Evolutionary conservation across 2,888 invertebrate species (phyloP).

Genomic region (Cataglyphis altisquamis): DNA sequence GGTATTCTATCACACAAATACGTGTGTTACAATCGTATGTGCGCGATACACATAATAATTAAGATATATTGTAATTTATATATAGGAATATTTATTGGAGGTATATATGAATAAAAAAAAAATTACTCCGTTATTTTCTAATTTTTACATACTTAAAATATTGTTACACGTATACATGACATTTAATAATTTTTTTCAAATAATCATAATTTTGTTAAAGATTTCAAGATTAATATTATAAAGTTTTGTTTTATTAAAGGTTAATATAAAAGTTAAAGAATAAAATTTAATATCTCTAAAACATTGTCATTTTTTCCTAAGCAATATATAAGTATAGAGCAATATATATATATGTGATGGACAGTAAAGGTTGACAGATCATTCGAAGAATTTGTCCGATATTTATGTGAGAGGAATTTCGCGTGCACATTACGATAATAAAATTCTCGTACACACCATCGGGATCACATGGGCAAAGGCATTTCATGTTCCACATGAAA

Average conservation of each 20-base stretch:
- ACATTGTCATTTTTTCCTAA: neutral
- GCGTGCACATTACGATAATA: constrained; percentile 56
- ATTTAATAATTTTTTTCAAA: neutral
- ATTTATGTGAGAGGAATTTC: constrained; percentile 37
- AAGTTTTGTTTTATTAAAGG: neutral
- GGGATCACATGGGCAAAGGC: constrained; percentile 34
- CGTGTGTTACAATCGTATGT: neutral
- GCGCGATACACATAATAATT: neutral
- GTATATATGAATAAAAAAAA: neutral
- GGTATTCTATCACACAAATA: neutral
- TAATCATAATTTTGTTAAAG: neutral
- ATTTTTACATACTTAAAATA: neutral
- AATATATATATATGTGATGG: too few relatives aligned
- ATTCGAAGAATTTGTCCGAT: constrained; percentile 29
- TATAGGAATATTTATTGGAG: neutral
- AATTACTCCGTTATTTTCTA: neutral
- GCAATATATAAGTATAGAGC: neutral
- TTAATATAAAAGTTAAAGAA: neutral
- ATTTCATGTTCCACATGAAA: constrained; percentile 50
- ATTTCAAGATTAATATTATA: neutral
- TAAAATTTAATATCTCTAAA: neutral
- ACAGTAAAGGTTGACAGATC: neutral
- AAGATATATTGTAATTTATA: neutral
- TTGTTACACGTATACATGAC: neutral
- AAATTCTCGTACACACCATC: constrained; percentile 55